A percentile compares a stretch with the other conserved stretches of the same genome.
phyloP scores from a whole-genome alignment of 2,888 invertebrate species.

The Cheiracanthium punctorium region DNA sequence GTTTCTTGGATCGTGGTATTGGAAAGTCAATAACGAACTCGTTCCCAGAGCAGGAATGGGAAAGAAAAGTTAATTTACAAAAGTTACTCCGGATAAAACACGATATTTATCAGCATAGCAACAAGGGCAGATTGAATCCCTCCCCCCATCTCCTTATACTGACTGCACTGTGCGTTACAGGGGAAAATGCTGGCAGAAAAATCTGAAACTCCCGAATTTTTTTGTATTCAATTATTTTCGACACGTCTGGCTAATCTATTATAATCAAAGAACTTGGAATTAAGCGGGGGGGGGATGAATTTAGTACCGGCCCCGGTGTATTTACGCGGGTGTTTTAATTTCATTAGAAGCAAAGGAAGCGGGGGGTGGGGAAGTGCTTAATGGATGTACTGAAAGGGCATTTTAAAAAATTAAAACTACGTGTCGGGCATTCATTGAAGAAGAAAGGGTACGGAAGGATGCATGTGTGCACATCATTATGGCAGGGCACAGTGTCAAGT shows the following conservation, averaged over 20 bases:
- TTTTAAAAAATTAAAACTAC: constrained; percentile 25
- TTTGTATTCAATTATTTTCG: constrained; percentile 34
- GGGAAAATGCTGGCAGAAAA: constrained; percentile 27
- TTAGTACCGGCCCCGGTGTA: not conserved
- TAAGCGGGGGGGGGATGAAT: constrained; percentile 4
- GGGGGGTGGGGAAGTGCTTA: constrained; percentile 6
- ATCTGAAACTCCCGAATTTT: not conserved
- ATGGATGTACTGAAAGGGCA: constrained; percentile 21
- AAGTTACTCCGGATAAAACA: not conserved
- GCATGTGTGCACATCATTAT: not conserved
- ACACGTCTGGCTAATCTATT: constrained; percentile 58
- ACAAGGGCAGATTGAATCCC: constrained; percentile 14
- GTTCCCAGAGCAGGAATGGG: not conserved
- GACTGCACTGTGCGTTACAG: not conserved
- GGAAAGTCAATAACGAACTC: not conserved
- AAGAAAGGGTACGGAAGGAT: not conserved
- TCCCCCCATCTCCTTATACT: too few relatives aligned
- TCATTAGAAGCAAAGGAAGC: constrained; percentile 38
- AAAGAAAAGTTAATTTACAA: not conserved
- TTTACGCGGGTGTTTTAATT: constrained; percentile 53
- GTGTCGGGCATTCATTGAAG: constrained; percentile 32
- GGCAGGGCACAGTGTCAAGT: not conserved
- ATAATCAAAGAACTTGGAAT: constrained; percentile 44
- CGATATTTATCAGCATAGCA: constrained; percentile 33
- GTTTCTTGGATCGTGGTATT: too few relatives aligned